Evolutionary conservation across 2,888 invertebrate genomes (phyloP).

Genomic region (Tanytarsus gracilentus): DNA sequence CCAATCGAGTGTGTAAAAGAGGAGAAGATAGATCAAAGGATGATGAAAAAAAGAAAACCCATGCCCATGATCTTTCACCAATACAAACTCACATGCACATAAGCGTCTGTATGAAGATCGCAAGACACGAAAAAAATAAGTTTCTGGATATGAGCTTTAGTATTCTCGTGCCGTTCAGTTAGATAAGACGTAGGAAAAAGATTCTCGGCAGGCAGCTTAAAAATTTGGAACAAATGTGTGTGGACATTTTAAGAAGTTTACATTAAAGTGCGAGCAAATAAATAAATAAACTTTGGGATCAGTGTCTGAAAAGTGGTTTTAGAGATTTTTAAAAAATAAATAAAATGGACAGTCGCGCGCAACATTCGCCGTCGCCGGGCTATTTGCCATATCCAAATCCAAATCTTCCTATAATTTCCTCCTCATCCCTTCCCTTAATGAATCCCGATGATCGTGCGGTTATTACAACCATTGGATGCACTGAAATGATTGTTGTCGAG

Average conservation of each 20-base stretch:
- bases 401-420: not conserved
- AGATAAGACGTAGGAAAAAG: not conserved
- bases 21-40: constrained; percentile 13
- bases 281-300: constrained; percentile 21
- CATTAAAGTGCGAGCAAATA: constrained; percentile 21
- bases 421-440: not conserved
- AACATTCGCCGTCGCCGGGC: not conserved
- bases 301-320: constrained; percentile 7
- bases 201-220: not conserved
- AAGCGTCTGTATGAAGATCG: no score
- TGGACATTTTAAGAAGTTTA: constrained; percentile 23
- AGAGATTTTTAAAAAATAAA: constrained; percentile 15
- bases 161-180: constrained; percentile 6
- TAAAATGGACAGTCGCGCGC: constrained; percentile 17
- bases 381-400: not conserved
- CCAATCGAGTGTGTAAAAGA: not conserved
- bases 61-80: not conserved
- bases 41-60: not conserved
- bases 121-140: no score
- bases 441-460: constrained; percentile 11
- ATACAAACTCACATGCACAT: not conserved
- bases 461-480: constrained; percentile 12
- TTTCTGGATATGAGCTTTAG: no score
- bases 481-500: constrained; percentile 1
- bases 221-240: not conserved